These are phyloP conservation scores for Neelides sp. DNA, from an alignment of 1,140 invertebrate species.

Conservation along the genomic window DNA sequence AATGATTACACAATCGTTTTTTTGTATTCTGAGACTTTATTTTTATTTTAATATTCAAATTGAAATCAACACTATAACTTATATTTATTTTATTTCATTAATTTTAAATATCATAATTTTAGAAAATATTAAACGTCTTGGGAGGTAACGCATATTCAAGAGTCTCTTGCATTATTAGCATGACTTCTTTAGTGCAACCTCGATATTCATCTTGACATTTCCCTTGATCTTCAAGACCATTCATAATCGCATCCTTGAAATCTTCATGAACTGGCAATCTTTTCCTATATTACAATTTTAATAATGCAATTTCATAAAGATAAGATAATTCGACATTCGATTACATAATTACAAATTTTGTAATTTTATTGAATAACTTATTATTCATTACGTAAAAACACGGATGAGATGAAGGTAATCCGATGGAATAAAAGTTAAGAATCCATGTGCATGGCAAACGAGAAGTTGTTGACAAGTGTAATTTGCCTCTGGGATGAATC, in stretches of 20 bases:
- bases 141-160: not conserved
- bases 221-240: conserved; percentile 21
- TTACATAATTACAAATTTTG: not conserved
- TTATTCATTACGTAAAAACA: conserved; percentile 19
- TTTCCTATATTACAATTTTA: conserved; percentile 11
- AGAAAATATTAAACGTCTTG: not conserved
- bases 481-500: conserved; percentile 19
- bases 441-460: conserved; percentile 29
- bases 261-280: conserved; percentile 7
- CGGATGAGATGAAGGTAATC: conserved; percentile 7
- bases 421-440: conserved; percentile 14
- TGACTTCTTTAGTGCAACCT: conserved; percentile 16
- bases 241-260: conserved; percentile 14
- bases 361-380: not conserved
- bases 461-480: conserved; percentile 20
- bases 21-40: no score
- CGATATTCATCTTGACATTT: conserved; percentile 12
- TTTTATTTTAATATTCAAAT: no score
- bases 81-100: not conserved
- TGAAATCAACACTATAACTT: not conserved
- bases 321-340: not conserved
- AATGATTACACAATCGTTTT: no score
- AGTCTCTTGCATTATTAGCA: conserved; percentile 1
- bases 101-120: not conserved
- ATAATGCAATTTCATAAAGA: not conserved